Conservation (phyloP, 2,888 invertebrate genomes). For the Hydriomena furcata region DNA sequence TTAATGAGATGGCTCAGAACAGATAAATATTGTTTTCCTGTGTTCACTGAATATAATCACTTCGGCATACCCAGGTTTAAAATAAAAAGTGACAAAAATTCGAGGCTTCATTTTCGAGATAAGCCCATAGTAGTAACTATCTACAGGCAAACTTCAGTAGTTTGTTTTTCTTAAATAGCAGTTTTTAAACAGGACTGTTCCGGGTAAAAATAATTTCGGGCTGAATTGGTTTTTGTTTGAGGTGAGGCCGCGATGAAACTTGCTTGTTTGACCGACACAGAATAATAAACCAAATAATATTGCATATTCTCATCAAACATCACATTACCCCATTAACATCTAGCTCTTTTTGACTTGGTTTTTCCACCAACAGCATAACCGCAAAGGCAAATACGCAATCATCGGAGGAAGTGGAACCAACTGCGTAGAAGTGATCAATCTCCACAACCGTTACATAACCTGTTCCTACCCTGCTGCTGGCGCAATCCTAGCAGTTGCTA, state of each 20-base stretch:
- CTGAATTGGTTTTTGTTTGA: conserved; percentile 24
- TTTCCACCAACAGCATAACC: conserved; percentile 61
- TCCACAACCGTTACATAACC: conserved; percentile 71
- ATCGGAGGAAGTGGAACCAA: conserved; percentile 76
- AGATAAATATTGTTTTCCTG: too few relatives aligned
- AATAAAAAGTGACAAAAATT: neutral
- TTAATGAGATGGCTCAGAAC: too few relatives aligned
- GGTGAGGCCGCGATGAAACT: conserved; percentile 16
- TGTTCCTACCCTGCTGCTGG: conserved; percentile 71
- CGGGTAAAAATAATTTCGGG: conserved; percentile 30
- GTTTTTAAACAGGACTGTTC: conserved; percentile 27
- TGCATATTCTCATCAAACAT: too few relatives aligned
- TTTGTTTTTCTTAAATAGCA: conserved; percentile 39
- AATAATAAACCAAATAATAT: neutral
- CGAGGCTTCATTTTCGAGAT: neutral
- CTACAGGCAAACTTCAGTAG: conserved; percentile 25
- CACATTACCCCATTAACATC: too few relatives aligned
- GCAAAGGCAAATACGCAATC: conserved; percentile 75
- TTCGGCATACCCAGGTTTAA: too few relatives aligned
- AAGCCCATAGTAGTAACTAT: conserved; percentile 12
- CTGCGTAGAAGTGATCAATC: conserved; percentile 72
- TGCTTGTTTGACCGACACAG: neutral
- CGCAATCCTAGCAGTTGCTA: conserved; percentile 60
- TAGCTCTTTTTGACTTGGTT: too few relatives aligned
- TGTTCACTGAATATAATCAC: too few relatives aligned